phyloP scores from a whole-genome alignment of 2,888 invertebrate genomes.

The Tinea trinotella region DNA sequence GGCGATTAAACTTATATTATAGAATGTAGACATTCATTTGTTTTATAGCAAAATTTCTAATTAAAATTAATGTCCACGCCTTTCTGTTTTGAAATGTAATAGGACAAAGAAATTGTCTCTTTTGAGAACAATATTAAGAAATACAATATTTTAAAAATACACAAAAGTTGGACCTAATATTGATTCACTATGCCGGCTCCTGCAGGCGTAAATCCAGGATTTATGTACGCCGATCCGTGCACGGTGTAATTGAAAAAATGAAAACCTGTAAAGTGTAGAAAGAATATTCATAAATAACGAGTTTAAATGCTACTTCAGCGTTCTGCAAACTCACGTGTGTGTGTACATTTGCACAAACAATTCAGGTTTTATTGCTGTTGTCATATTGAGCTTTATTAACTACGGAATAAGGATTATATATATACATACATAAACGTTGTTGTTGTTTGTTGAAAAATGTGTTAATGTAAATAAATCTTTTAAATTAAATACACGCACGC shows the following conservation, averaged over 20 bases:
- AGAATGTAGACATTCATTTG: too few species aligned
- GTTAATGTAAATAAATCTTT: too few species aligned
- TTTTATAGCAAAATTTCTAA: too few species aligned
- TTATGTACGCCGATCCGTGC: slow-evolving; percentile 7
- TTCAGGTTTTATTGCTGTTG: not conserved
- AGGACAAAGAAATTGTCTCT: not conserved
- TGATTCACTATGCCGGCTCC: not conserved
- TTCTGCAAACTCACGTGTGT: too few species aligned
- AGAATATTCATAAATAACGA: not conserved
- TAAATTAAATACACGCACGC: too few species aligned
- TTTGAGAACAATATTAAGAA: too few species aligned
- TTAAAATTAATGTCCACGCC: too few species aligned
- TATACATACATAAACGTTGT: too few species aligned
- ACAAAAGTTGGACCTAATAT: not conserved
- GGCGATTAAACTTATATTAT: not conserved
- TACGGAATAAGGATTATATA: not conserved
- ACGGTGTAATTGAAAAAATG: slow-evolving; percentile 12
- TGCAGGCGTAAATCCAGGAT: slow-evolving; percentile 15
- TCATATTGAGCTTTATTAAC: not conserved
- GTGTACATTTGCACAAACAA: too few species aligned
- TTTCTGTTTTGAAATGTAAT: not conserved
- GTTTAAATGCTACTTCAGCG: not conserved
- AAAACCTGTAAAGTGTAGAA: not conserved
- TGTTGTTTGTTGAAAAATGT: too few species aligned
- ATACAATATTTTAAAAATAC: not conserved